Evolutionary conservation across 2,113 vertebrate species (phyloP).

Genomic region (Scomber japonicus): DNA sequence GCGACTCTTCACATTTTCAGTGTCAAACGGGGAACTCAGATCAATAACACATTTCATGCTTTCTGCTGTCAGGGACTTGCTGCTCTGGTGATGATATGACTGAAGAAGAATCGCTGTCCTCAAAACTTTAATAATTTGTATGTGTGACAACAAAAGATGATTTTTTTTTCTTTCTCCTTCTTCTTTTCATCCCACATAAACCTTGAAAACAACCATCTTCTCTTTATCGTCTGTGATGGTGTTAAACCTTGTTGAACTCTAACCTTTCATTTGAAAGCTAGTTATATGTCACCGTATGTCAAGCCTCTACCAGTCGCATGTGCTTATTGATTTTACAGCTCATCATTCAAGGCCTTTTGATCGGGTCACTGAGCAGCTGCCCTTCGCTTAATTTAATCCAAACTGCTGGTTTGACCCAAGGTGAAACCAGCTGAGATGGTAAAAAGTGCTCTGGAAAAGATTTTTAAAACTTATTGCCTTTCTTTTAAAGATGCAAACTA

Average conservation of each 20-base stretch:
- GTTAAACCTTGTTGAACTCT: conserved; percentile 35
- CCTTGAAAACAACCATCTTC: background rate
- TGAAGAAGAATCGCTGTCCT: background rate
- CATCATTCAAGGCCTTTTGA: conserved; percentile 24
- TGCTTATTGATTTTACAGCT: conserved; percentile 38
- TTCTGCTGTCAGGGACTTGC: conserved; percentile 26
- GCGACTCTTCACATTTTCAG: conserved; percentile 24
- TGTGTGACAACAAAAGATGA: no score
- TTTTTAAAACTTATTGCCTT: background rate
- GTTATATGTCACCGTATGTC: conserved; percentile 19
- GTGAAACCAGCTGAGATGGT: background rate
- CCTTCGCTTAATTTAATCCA: background rate
- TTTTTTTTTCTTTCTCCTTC: background rate
- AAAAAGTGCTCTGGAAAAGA: background rate
- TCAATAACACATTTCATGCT: conserved; percentile 68
- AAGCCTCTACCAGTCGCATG: conserved; percentile 16
- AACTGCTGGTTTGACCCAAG: background rate
- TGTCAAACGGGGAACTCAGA: conserved; percentile 20
- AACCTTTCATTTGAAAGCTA: conserved; percentile 12
- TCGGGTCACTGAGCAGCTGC: conserved; percentile 33
- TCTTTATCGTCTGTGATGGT: background rate
- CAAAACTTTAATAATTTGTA: background rate
- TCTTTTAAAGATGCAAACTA: background rate
- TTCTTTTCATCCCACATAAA: background rate
- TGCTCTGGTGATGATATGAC: background rate